phyloP scores from a whole-genome alignment of 2,797 vertebrate genomes.

The Myotis planiceps region DNA sequence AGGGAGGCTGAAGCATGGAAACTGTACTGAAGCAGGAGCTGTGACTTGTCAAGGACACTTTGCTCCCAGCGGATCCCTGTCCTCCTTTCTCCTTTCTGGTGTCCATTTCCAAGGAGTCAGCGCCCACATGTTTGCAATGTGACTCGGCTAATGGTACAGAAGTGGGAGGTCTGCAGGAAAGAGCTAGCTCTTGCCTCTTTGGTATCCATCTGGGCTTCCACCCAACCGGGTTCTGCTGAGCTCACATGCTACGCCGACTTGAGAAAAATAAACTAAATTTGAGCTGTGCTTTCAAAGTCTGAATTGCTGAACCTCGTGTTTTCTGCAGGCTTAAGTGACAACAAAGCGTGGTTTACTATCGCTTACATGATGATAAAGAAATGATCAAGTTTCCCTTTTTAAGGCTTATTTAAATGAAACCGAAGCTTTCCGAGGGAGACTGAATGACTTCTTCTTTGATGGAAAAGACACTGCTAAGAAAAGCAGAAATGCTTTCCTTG shows the following conservation, averaged over 20 bases:
- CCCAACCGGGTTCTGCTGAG: slow-evolving; percentile 81
- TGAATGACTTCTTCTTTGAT: slow-evolving; percentile 24
- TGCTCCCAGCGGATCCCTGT: slow-evolving; percentile 51
- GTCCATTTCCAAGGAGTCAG: slow-evolving; percentile 86
- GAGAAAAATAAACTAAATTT: slow-evolving; percentile 78
- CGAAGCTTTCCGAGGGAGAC: neutral
- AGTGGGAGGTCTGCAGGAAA: slow-evolving; percentile 52
- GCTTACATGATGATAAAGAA: slow-evolving; percentile 61
- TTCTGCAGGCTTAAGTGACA: slow-evolving; percentile 78
- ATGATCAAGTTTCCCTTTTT: slow-evolving; percentile 47
- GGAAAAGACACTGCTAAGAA: neutral
- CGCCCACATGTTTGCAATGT: slow-evolving; percentile 71
- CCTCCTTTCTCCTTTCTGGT: slow-evolving; percentile 66
- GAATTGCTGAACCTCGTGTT: slow-evolving; percentile 78
- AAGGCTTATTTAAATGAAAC: slow-evolving; percentile 62
- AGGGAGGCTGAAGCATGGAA: neutral
- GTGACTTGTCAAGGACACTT: slow-evolving; percentile 77
- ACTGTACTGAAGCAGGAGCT: neutral
- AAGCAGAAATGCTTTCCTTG: neutral
- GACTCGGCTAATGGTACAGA: slow-evolving; percentile 67
- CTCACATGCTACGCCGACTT: slow-evolving; percentile 58
- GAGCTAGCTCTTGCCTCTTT: slow-evolving; percentile 60
- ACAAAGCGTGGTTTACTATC: slow-evolving; percentile 69
- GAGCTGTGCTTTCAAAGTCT: slow-evolving; percentile 68
- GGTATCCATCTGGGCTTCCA: slow-evolving; percentile 81